Evolutionary conservation across 2,888 invertebrate species (phyloP).

Genomic region (Drosophila atripex): DNA sequence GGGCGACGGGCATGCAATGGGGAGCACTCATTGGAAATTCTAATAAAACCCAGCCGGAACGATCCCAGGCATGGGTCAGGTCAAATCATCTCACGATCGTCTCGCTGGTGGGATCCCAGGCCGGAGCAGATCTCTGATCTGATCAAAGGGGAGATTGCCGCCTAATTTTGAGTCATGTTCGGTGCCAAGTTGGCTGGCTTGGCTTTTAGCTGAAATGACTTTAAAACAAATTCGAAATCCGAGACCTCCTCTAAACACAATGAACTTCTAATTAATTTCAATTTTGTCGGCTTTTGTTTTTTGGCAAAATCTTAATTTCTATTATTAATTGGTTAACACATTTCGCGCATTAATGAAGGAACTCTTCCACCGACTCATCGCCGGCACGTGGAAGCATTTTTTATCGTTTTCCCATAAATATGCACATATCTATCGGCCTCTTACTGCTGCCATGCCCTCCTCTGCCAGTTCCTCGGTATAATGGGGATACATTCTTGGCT

Average conservation of each 20-base stretch:
- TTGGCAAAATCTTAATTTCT: conserved; percentile 50
- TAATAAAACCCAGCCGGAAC: conserved; percentile 26
- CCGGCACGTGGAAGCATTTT: conserved; percentile 65
- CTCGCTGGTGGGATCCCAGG: conserved; percentile 1
- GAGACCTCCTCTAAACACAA: conserved; percentile 51
- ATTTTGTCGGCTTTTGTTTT: conserved; percentile 43
- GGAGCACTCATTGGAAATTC: conserved; percentile 44
- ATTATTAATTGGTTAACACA: conserved; percentile 71
- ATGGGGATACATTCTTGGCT: conserved; percentile 41
- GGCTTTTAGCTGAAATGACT: conserved; percentile 6
- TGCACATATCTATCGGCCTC: conserved; percentile 53
- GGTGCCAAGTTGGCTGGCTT: conserved; percentile 66
- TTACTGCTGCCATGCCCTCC: conserved; percentile 10
- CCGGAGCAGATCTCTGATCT: conserved; percentile 2
- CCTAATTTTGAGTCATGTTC: conserved; percentile 55
- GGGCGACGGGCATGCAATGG: conserved; percentile 27
- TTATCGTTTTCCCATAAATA: conserved; percentile 60
- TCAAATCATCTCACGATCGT: conserved; percentile 38
- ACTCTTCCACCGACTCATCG: conserved; percentile 41
- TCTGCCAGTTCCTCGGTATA: conserved; percentile 3
- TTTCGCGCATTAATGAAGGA: conserved; percentile 57
- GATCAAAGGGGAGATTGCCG: conserved; percentile 65
- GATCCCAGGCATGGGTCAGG: conserved; percentile 34
- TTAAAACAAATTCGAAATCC: conserved; percentile 8
- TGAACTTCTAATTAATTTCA: conserved; percentile 63